phyloP scores from a whole-genome alignment of 2,888 invertebrate species.

The Microctonus hyperodae region DNA sequence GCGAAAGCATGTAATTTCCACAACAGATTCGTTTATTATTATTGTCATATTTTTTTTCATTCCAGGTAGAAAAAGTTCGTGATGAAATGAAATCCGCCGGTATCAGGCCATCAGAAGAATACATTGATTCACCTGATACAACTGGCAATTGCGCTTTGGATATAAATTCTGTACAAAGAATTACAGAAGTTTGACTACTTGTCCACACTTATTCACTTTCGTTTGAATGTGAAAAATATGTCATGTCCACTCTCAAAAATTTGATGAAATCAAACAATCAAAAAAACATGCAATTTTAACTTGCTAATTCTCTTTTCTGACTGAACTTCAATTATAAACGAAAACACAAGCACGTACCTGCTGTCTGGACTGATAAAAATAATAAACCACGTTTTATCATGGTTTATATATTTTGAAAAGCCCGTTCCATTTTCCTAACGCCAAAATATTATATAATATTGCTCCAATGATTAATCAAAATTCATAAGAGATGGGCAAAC shows the following conservation, averaged over 20 bases:
- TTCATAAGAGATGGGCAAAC: slow-evolving; percentile 24
- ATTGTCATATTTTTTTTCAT: too few relatives aligned
- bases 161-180: slow-evolving; percentile 56
- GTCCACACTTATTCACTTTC: slow-evolving; percentile 18
- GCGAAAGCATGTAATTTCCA: too few relatives aligned
- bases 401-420: not conserved
- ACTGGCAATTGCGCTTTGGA: slow-evolving; percentile 70
- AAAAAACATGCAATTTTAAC: not conserved
- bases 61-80: slow-evolving; percentile 66
- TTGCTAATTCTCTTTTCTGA: slow-evolving; percentile 17
- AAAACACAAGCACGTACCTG: slow-evolving; percentile 25
- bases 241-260: slow-evolving; percentile 22
- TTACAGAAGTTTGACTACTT: slow-evolving; percentile 51
- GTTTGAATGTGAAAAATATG: not conserved
- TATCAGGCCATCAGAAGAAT: slow-evolving; percentile 68
- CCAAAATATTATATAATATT: slow-evolving; percentile 17
- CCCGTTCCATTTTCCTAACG: not conserved
- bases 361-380: not conserved
- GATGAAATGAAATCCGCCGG: slow-evolving; percentile 72
- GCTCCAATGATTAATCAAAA: slow-evolving; percentile 29
- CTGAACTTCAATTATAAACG: not conserved
- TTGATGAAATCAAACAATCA: slow-evolving; percentile 6
- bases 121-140: slow-evolving; percentile 67
- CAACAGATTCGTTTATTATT: too few relatives aligned
- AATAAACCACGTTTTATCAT: not conserved